Evolutionary conservation across 1,140 invertebrate species (phyloP).

Genomic region (Drosophila novamexicana): DNA sequence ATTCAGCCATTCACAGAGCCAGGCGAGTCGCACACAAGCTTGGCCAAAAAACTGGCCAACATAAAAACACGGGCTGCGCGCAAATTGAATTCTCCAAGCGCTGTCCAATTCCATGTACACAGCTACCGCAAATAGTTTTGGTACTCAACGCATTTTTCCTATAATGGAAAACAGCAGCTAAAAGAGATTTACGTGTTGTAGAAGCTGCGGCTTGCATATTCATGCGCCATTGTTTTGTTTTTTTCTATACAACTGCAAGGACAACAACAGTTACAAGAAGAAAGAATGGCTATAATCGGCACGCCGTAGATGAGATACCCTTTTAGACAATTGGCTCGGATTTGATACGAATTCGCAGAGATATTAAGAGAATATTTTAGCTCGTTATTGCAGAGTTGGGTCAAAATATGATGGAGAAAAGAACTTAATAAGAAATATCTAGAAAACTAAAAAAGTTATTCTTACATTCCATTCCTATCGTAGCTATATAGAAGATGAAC

Average conservation of each 20-base stretch:
- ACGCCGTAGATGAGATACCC: too few species aligned
- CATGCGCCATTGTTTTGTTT: conserved; percentile 52
- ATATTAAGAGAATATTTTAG: too few species aligned
- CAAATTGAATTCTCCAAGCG: conserved; percentile 46
- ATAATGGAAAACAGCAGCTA: conserved; percentile 37
- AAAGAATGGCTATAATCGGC: too few species aligned
- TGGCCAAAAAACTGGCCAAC: conserved; percentile 8
- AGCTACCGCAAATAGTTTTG: conserved; percentile 42
- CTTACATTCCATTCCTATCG: too few species aligned
- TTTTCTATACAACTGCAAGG: conserved; percentile 46
- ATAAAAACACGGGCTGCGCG: background rate
- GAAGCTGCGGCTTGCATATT: conserved; percentile 56
- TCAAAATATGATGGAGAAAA: too few species aligned
- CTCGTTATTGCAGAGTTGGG: too few species aligned
- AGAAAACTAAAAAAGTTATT: too few species aligned
- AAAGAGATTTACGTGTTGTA: conserved; percentile 40
- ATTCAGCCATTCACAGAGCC: conserved; percentile 40
- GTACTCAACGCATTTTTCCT: conserved; percentile 32
- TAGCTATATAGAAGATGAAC: too few species aligned
- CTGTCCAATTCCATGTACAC: conserved; percentile 24
- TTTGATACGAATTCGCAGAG: too few species aligned
- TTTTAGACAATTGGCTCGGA: too few species aligned
- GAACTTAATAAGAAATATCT: too few species aligned
- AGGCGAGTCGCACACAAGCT: conserved; percentile 34
- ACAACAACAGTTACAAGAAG: conserved; percentile 13